Conservation (phyloP, 2,113 vertebrate species). For the Pardalotus punctatus region DNA sequence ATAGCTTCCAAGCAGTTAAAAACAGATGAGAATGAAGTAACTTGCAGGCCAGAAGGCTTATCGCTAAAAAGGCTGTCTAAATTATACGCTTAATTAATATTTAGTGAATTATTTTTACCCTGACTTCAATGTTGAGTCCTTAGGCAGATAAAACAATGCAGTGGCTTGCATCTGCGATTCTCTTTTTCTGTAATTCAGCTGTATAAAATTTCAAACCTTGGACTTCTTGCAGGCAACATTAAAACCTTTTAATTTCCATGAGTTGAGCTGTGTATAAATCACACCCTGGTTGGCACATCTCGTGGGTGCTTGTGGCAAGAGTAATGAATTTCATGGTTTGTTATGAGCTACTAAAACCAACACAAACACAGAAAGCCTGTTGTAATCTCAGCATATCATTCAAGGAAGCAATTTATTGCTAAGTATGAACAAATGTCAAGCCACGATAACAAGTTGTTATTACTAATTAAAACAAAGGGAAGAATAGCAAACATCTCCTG, state of each 20-base stretch:
- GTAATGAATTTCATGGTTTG: conserved; percentile 49
- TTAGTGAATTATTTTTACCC: conserved; percentile 63
- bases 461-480: conserved; percentile 55
- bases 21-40: conserved; percentile 20
- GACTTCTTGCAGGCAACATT: conserved; percentile 29
- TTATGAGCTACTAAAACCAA: conserved; percentile 53
- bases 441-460: conserved; percentile 33
- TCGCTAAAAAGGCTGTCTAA: conserved; percentile 47
- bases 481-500: conserved; percentile 7
- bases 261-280: neutral
- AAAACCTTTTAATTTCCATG: conserved; percentile 35
- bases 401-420: conserved; percentile 35
- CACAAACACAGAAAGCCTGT: conserved; percentile 27
- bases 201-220: conserved; percentile 38
- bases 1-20: neutral
- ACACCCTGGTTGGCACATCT: conserved; percentile 7
- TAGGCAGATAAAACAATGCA: conserved; percentile 41
- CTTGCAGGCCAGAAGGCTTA: conserved; percentile 42
- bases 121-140: conserved; percentile 41
- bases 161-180: neutral
- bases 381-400: conserved; percentile 59
- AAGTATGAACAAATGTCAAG: conserved; percentile 56
- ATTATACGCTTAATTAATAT: conserved; percentile 57
- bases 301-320: conserved; percentile 29
- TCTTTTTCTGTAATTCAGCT: neutral